A percentile compares a stretch with the other conserved stretches of the same genome.
Evolutionary conservation across 2,113 vertebrate species (phyloP).

Genomic region (Corvus moneduloides): DNA sequence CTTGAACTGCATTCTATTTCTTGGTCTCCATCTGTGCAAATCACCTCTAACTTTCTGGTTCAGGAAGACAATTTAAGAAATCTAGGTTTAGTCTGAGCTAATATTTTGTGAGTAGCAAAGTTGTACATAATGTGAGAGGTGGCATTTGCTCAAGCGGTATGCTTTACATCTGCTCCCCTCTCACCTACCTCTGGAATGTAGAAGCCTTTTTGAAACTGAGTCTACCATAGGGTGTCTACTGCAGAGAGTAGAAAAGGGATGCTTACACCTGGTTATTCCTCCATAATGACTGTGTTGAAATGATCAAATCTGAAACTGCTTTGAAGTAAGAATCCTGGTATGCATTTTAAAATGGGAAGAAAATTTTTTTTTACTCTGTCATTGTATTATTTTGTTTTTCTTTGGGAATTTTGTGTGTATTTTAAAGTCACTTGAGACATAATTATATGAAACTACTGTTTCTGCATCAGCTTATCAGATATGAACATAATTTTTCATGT

Average conservation of each 20-base stretch:
- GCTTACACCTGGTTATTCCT: neutral
- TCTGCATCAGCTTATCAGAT: neutral
- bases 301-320: neutral
- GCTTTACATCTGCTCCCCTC: neutral
- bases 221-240: neutral
- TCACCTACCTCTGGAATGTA: neutral
- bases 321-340: neutral
- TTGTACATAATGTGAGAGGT: neutral
- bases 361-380: neutral
- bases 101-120: neutral
- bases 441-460: neutral
- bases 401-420: neutral
- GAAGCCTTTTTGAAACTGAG: neutral
- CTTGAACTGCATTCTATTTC: neutral
- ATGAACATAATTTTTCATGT: neutral
- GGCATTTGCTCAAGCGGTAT: neutral
- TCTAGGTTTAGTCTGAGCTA: neutral
- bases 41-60: neutral
- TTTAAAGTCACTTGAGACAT: neutral
- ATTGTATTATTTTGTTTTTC: neutral
- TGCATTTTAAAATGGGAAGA: neutral
- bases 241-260: neutral
- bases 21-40: neutral
- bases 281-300: neutral
- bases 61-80: neutral